Conservation (phyloP, 2,113 vertebrate genomes). For the Amphiprion percula region DNA sequence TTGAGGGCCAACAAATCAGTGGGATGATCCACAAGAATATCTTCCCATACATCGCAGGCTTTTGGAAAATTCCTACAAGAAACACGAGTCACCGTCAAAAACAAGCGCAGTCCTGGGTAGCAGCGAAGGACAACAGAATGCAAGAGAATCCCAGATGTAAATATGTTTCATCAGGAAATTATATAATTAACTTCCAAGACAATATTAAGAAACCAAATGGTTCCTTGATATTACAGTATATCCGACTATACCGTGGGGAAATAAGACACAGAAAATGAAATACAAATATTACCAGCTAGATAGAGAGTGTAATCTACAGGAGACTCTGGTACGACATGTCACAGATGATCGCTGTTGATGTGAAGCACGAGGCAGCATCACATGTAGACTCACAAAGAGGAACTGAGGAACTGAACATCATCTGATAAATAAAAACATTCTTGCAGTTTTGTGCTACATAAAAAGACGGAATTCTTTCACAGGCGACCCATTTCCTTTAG, state of each 20-base stretch:
- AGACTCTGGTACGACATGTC: neutral
- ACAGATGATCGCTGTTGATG: neutral
- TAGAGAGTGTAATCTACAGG: constrained; percentile 8
- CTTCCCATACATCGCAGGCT: constrained; percentile 90
- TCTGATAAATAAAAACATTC: constrained; percentile 4
- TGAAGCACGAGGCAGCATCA: constrained; percentile 8
- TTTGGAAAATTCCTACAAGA: constrained; percentile 84
- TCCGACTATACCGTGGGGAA: constrained; percentile 1
- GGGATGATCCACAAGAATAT: constrained; percentile 90
- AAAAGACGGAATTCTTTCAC: neutral
- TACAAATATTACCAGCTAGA: constrained; percentile 1
- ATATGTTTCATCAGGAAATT: constrained; percentile 8
- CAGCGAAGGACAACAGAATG: neutral
- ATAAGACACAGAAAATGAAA: constrained; percentile 32
- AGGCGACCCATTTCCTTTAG: constrained; percentile 6
- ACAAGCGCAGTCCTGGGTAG: neutral
- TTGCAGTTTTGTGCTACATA: neutral
- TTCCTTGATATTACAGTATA: constrained; percentile 9
- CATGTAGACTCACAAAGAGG: neutral
- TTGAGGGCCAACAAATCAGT: constrained; percentile 94
- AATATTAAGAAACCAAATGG: constrained; percentile 8
- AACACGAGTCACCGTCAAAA: constrained; percentile 31
- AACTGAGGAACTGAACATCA: neutral
- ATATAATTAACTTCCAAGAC: constrained; percentile 3
- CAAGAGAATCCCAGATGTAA: neutral